Percentiles rank a stretch among this genome's conserved stretches.
Conservation (phyloP, 2,797 vertebrate genomes). For the Cheirogaleus major region DNA sequence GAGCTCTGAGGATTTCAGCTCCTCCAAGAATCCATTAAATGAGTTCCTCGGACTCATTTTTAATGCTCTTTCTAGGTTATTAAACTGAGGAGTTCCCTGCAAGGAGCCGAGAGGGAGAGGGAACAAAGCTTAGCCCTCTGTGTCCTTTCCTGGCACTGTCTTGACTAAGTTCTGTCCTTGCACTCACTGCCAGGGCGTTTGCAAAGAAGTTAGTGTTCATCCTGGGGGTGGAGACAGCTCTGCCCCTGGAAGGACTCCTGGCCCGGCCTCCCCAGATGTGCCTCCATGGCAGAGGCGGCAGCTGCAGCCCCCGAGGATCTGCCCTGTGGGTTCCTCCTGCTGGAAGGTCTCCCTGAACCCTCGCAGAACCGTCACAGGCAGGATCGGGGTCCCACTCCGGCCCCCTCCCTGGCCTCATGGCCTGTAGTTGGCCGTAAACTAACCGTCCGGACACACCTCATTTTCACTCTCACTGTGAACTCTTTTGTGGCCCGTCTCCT, state of each 20-base stretch:
- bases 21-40: background rate
- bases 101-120: fast-evolving
- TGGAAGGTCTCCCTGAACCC: background rate
- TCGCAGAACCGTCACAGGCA: fast-evolving
- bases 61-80: background rate
- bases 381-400: background rate
- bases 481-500: background rate
- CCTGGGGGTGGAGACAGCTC: background rate
- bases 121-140: fast-evolving
- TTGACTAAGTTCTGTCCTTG: background rate
- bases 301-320: background rate
- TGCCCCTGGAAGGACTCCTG: fast-evolving
- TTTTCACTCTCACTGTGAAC: fast-evolving
- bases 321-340: too few species aligned
- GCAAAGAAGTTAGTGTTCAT: background rate
- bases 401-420: fast-evolving
- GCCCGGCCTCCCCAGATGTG: background rate
- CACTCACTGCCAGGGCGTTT: fast-evolving
- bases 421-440: fast-evolving
- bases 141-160: fast-evolving
- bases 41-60: fast-evolving
- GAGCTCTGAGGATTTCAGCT: background rate
- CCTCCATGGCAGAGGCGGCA: background rate
- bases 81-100: background rate
- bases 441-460: fast-evolving